These are phyloP conservation scores for Mystacornis crossleyi DNA, from an alignment of 2,113 vertebrate species.

Conservation along the genomic window DNA sequence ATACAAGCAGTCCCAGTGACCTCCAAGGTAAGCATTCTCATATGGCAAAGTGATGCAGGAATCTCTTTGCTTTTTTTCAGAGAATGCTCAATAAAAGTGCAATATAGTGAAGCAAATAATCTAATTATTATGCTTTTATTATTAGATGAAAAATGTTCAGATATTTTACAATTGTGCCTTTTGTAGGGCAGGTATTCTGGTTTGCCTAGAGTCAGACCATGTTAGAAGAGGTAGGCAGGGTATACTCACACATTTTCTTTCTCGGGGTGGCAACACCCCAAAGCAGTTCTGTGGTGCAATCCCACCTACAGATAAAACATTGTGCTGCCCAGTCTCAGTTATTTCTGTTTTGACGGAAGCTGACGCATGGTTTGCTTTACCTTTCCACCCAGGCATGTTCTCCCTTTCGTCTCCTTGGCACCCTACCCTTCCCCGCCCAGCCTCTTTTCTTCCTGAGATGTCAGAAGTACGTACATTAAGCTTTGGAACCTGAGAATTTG, in stretches of 20 bases:
- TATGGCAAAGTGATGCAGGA: not conserved
- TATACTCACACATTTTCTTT: not conserved
- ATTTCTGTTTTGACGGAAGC: not conserved
- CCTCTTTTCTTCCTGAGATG: constrained; percentile 49
- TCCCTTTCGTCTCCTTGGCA: not conserved
- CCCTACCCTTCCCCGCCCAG: not conserved
- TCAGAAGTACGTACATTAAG: not conserved
- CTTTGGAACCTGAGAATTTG: constrained; percentile 55
- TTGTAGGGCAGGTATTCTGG: not conserved
- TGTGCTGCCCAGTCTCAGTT: not conserved
- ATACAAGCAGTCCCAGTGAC: constrained; percentile 37
- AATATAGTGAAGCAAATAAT: constrained; percentile 6
- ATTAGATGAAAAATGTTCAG: not conserved
- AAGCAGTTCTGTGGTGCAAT: not conserved
- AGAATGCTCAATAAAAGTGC: constrained; percentile 43
- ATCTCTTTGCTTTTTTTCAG: not conserved
- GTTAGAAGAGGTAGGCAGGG: not conserved
- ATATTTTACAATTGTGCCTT: constrained; percentile 28
- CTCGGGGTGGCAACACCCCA: not conserved
- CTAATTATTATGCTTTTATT: not conserved
- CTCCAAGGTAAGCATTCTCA: constrained; percentile 9
- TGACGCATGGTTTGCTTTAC: not conserved
- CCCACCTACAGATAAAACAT: not conserved
- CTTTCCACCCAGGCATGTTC: not conserved
- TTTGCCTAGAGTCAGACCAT: not conserved